Percentiles rank a stretch among this genome's conserved stretches.
phyloP scores from a whole-genome alignment of 2,888 invertebrate genomes.

The Ophion ventricosus region DNA sequence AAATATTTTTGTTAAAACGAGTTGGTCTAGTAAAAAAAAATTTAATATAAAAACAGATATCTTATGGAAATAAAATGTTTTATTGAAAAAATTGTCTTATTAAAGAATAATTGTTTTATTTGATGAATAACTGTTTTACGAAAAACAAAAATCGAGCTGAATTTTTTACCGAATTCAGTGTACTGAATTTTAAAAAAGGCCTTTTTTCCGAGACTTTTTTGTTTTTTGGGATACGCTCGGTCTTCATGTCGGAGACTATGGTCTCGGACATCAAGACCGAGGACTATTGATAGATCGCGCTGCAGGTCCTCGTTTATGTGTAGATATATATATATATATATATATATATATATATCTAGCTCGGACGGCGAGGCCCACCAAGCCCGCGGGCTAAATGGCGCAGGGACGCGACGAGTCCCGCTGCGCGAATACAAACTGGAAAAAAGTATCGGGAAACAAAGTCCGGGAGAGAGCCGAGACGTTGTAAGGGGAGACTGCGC shows the following conservation, averaged over 20 bases:
- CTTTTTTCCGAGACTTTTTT: not conserved
- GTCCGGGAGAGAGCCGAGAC: conserved; percentile 36
- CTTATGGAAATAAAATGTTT: no score
- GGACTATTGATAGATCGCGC: conserved; percentile 55
- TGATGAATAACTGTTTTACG: not conserved
- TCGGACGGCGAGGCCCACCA: not conserved
- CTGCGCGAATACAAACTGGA: conserved; percentile 36
- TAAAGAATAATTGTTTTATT: not conserved
- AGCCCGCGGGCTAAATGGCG: conserved; percentile 11
- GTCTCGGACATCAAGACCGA: no score
- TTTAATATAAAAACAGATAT: no score
- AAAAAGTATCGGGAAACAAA: conserved; percentile 58
- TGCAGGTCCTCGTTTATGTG: not conserved
- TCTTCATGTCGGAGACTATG: not conserved
- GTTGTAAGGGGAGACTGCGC: not conserved
- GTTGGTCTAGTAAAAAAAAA: no score
- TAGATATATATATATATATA: not conserved
- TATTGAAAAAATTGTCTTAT: not conserved
- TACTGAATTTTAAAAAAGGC: not conserved
- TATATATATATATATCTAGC: not conserved
- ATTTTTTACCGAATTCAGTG: not conserved
- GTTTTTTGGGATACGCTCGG: not conserved
- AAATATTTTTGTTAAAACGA: no score
- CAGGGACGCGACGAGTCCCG: conserved; percentile 29
- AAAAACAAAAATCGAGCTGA: not conserved